A percentile compares a stretch with the other conserved stretches of the same genome.
Conservation (phyloP, 2,888 invertebrate genomes). For the Caenorhabditis sp. region DNA sequence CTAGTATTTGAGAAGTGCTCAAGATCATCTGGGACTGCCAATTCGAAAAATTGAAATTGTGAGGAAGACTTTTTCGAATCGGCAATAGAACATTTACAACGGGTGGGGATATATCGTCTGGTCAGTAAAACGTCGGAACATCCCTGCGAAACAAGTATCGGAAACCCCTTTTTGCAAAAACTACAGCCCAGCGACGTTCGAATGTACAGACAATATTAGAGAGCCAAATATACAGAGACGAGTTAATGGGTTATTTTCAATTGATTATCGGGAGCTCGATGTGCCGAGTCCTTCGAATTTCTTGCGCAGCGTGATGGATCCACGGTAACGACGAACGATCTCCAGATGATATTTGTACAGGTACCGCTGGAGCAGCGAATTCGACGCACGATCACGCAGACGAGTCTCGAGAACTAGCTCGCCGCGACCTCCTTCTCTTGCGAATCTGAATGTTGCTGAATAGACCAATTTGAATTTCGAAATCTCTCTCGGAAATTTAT, state of each 20-base stretch:
- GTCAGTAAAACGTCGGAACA: too few relatives aligned
- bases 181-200: neutral
- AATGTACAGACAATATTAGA: constrained; percentile 1
- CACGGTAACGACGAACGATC: constrained; percentile 69
- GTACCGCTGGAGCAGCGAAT: constrained; percentile 69
- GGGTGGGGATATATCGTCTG: too few relatives aligned
- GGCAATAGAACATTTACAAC: neutral
- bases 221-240: constrained; percentile 1
- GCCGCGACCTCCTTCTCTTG: constrained; percentile 64
- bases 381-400: constrained; percentile 67
- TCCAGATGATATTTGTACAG: constrained; percentile 74
- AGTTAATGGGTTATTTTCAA: neutral
- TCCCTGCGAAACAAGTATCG: too few relatives aligned
- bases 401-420: constrained; percentile 68
- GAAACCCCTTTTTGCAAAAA: too few relatives aligned
- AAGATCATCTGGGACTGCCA: neutral
- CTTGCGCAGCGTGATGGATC: constrained; percentile 66
- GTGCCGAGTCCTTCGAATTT: constrained; percentile 42
- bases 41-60: too few relatives aligned
- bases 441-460: constrained; percentile 44
- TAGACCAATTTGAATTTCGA: neutral
- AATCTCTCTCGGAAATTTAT: neutral
- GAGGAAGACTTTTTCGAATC: too few relatives aligned
- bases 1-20: neutral
- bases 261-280: constrained; percentile 26